Base-by-base conservation (phyloP, 2,888 invertebrate genomes). In the Pantelozetes paolii region DNA sequence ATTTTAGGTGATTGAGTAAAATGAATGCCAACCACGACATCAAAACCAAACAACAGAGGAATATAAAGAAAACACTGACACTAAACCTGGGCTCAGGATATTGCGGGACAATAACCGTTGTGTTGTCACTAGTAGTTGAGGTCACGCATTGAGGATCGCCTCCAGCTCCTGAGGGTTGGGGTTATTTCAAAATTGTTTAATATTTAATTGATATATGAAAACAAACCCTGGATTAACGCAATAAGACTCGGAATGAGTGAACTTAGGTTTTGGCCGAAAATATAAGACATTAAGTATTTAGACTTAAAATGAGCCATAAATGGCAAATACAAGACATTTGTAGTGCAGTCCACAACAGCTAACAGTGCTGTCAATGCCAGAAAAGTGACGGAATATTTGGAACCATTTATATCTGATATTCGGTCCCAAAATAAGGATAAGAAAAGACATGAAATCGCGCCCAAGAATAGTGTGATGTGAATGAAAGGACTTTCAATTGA, bases 281-380 rank as follows among this genome's bases (percentile, higher is more conserved):
- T 87, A 81, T 90, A 92, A 0, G 91, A 90, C 1, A 89, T 87
- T 78, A 94, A 84, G 81, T 92, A 94, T 74, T 88, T 87, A 40
- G 82, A 81, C 50, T 82, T 81, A 81, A 89, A 91, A 78, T 81
- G 79, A 1, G 84, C 87, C 87, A 94, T 88, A 82, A 89, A 92
- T 8, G 93, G 93, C 83, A 93, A 88, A 81, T 91, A 94, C 13
- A 92, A 84, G 74, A 94, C 90, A 0, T 92, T 91, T 77, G 91
- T 91, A 23, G 91, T 91, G 81, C 92, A 91, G 76, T 92, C 91
- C 20, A 90, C 89, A 40, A 89, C 82, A 15, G 89, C 87, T 75
- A 88, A 85, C 79, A 86, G 86, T 81, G 89, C 88, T 2, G 88
- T 87, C 15, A 91, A 82, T 42, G 85, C 78, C 26, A 90, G 85